A percentile compares a stretch with the other conserved stretches of the same genome.
Evolutionary conservation across 1,140 invertebrate genomes (phyloP).

Genomic region (Hesperophylax magnus): DNA sequence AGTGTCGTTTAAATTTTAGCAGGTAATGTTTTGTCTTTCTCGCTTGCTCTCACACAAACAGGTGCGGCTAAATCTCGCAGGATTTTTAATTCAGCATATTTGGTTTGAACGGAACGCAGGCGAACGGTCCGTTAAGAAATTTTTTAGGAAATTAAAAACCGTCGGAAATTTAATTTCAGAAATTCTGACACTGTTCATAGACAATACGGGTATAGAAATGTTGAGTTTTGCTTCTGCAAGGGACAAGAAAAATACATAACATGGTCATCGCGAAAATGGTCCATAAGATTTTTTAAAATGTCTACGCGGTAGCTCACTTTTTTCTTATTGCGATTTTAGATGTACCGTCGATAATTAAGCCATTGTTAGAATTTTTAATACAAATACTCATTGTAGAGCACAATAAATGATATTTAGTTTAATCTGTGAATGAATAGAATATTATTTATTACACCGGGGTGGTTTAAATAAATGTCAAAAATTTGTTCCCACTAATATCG

Average conservation of each 20-base stretch:
- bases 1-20: background rate
- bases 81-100: background rate
- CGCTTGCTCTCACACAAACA: conserved; percentile 14
- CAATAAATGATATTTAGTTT: background rate
- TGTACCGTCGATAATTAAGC: background rate
- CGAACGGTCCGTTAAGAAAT: conserved; percentile 20
- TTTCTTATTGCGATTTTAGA: background rate
- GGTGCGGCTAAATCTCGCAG: background rate
- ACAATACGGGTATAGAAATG: background rate
- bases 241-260: conserved; percentile 24
- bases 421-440: background rate
- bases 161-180: conserved; percentile 19
- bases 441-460: conserved; percentile 40
- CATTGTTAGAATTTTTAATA: conserved; percentile 2
- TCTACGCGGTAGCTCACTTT: conserved; percentile 29
- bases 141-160: conserved; percentile 15
- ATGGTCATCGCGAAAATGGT: background rate
- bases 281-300: conserved; percentile 12
- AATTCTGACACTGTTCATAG: background rate
- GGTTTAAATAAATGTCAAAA: conserved; percentile 48
- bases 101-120: conserved; percentile 5
- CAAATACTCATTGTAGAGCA: background rate
- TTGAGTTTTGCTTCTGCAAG: background rate
- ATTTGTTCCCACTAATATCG: background rate
- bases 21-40: background rate